These are phyloP conservation scores for Athene cunicularia DNA, from an alignment of 2,113 vertebrate genomes.

Conservation along the genomic window DNA sequence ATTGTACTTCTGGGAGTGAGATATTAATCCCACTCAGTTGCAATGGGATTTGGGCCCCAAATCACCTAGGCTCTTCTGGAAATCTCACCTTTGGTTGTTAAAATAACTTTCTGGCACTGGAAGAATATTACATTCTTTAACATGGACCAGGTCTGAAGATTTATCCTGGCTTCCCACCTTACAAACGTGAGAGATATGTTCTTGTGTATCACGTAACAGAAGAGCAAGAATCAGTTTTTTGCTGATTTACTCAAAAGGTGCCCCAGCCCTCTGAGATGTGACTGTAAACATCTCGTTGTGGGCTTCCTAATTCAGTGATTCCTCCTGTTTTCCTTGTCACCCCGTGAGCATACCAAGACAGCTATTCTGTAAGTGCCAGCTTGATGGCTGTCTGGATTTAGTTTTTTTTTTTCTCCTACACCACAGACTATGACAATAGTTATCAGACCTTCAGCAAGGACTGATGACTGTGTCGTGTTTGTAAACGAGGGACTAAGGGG, in stretches of 20 bases:
- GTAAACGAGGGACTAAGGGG: not conserved
- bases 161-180: slow-evolving; percentile 1
- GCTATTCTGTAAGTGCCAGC: not conserved
- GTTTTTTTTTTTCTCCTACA: not conserved
- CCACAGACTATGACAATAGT: not conserved
- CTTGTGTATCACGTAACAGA: not conserved
- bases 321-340: not conserved
- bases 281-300: not conserved
- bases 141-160: not conserved
- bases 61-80: slow-evolving; percentile 28
- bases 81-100: slow-evolving; percentile 45
- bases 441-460: not conserved
- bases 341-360: not conserved
- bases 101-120: slow-evolving; percentile 34
- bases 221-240: not conserved
- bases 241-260: not conserved
- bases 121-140: not conserved
- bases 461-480: not conserved
- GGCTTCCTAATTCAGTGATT: not conserved
- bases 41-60: not conserved
- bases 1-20: slow-evolving; percentile 34
- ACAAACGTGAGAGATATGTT: not conserved
- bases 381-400: not conserved
- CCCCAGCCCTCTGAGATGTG: not conserved
- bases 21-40: slow-evolving; percentile 7